Evolutionary conservation across 1,140 invertebrate species (phyloP).

Genomic region (Zelostemma sp.): DNA sequence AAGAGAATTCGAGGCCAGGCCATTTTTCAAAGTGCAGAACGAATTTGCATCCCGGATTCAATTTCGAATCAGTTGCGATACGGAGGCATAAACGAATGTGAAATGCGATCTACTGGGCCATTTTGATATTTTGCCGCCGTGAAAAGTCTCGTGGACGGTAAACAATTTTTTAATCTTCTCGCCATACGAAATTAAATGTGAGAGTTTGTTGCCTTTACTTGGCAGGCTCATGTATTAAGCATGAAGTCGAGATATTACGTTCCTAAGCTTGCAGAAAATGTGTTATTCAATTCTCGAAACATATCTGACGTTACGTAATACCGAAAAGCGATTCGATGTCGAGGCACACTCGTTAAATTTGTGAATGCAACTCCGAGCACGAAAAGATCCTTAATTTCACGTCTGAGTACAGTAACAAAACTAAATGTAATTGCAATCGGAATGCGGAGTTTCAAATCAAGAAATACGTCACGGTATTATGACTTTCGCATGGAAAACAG

Average conservation of each 20-base stretch:
- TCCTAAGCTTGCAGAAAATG: slow-evolving; percentile 13
- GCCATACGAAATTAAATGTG: slow-evolving; percentile 5
- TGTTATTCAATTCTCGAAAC: slow-evolving; percentile 12
- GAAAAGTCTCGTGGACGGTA: not conserved
- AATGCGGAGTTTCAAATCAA: too few species aligned
- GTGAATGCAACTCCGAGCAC: too few species aligned
- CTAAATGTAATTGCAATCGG: too few species aligned
- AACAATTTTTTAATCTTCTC: slow-evolving; percentile 11
- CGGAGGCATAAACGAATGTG: not conserved
- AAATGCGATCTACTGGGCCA: not conserved
- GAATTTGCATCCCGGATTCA: not conserved
- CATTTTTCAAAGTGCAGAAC: not conserved
- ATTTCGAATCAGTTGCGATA: not conserved
- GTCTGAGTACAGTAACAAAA: too few species aligned
- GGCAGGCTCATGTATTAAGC: slow-evolving; percentile 11
- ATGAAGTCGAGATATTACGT: slow-evolving; percentile 2
- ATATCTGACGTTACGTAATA: slow-evolving; percentile 9
- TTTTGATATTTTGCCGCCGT: not conserved
- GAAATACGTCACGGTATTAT: too few species aligned
- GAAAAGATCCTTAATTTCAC: too few species aligned
- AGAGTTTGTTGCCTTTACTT: slow-evolving; percentile 1
- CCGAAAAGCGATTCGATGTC: slow-evolving; percentile 3
- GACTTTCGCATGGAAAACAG: too few species aligned
- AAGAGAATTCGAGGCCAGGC: not conserved
- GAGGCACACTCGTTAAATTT: not conserved